phyloP scores from a whole-genome alignment of 2,888 invertebrate species.

The Bimastos eiseni region DNA sequence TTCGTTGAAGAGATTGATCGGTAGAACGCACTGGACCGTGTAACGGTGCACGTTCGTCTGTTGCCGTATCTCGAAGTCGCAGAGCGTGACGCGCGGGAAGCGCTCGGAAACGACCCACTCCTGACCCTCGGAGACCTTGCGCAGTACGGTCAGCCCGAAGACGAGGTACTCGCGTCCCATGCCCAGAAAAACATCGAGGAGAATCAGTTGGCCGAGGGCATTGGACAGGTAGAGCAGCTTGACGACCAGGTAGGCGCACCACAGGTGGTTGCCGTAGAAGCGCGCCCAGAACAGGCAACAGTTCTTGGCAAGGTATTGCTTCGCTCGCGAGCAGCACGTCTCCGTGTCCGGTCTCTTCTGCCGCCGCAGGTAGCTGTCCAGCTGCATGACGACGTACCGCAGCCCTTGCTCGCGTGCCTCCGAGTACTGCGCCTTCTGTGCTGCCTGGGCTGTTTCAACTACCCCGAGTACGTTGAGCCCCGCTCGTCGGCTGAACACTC shows the following conservation, averaged over 20 bases:
- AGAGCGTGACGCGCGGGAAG: conserved; percentile 61
- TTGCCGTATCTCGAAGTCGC: conserved; percentile 54
- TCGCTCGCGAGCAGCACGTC: conserved; percentile 55
- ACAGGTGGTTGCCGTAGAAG: conserved; percentile 63
- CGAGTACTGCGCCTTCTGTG: conserved; percentile 57
- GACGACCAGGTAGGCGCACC: conserved; percentile 60
- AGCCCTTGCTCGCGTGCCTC: conserved; percentile 62
- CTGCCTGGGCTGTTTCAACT: conserved; percentile 55
- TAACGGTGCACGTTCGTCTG: conserved; percentile 40
- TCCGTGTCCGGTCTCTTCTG: conserved; percentile 55
- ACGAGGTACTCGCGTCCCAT: conserved; percentile 52
- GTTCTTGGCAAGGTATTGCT: conserved; percentile 56
- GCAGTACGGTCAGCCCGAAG: conserved; percentile 63
- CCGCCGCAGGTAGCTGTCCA: conserved; percentile 46
- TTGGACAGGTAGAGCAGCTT: conserved; percentile 63
- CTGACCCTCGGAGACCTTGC: conserved; percentile 56
- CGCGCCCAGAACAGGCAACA: conserved; percentile 60
- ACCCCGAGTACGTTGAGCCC: conserved; percentile 63
- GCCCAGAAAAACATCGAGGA: conserved; percentile 63
- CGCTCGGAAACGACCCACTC: conserved; percentile 57
- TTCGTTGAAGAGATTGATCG: conserved; percentile 39
- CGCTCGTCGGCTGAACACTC: conserved; percentile 59
- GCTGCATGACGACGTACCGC: conserved; percentile 51
- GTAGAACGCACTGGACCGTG: conserved; percentile 40
- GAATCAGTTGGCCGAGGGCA: conserved; percentile 63